Evolutionary conservation across 2,888 invertebrate genomes (phyloP), one percentile per base, ranked within the genome.

Genomic region (Polydesmus complanatus): DNA sequence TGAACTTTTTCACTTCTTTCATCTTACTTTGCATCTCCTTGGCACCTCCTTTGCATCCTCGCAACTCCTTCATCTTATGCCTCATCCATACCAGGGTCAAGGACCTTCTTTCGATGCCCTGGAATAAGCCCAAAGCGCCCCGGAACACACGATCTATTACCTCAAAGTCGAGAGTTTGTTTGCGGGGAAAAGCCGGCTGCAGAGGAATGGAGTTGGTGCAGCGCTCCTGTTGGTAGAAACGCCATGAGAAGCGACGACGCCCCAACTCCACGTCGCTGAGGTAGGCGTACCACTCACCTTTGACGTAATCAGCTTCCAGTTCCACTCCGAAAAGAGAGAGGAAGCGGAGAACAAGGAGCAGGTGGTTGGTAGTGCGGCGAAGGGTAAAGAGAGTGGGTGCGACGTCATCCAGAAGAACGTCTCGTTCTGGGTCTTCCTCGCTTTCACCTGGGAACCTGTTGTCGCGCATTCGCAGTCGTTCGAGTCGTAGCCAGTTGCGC

Each of bases 401-500:
- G n/a, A 75, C 66, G 64, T 74, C 74, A 64, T 74, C 74, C 65
- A 71, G 70, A 11, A 73, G 61, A 50, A 75, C 72, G 22, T 72
- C 66, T 22, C 74, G 63, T 23, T 75, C 74, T 1, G 70, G 66
- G 63, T 75, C 75, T 60, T 75, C 74, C 67, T 73, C 71, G 5
- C 63, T 61, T 58, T 73, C 73, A 47, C 73, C 69, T 64, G 75
- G 73, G 54, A 74, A 68, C 72, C 71, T 73, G 62, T 73, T 70
- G 50, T 67, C 63, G 8, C 54, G 26, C 61, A 72, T 70, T 57
- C 75, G 65, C 2, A 69, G 61, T 14, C 58, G 65, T 67, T 75
- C 75, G 56, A 75, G 66, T 37, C 68, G 61, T 14, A 72, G 59
- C 74, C 74, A 75, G n/a, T 64, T 61, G 27, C 65, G 51, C 23